Percentiles rank a stretch among this genome's conserved stretches.
These are phyloP conservation scores for Mola mola DNA, from an alignment of 2,113 vertebrate species.

Conservation along the genomic window DNA sequence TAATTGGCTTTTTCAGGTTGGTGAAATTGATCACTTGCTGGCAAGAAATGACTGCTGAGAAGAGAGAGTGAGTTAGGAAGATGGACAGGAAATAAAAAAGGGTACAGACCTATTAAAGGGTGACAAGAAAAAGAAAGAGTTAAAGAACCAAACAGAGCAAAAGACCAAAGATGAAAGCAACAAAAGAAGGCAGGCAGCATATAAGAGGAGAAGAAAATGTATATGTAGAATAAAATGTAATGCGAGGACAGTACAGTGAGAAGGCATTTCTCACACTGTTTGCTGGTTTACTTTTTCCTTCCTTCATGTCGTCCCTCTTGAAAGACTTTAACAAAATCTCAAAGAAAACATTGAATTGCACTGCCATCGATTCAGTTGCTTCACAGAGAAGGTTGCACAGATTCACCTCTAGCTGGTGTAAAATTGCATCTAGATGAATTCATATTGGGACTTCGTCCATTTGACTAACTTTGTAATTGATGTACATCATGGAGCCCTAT, in stretches of 20 bases:
- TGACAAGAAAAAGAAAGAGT: background rate
- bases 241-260: background rate
- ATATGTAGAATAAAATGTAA: background rate
- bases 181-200: background rate
- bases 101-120: slow-evolving; percentile 4
- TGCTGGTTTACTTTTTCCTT: too few relatives aligned
- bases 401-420: slow-evolving; percentile 49
- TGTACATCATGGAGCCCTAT: slow-evolving; percentile 1
- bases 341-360: too few relatives aligned
- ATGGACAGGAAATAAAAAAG: slow-evolving; percentile 2
- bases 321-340: too few relatives aligned
- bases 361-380: slow-evolving; percentile 11
- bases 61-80: slow-evolving; percentile 24
- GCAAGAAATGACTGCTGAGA: slow-evolving; percentile 58
- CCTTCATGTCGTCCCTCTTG: too few relatives aligned
- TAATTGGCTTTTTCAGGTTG: slow-evolving; percentile 73
- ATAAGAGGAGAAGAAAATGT: background rate
- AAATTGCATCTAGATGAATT: slow-evolving; percentile 29
- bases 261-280: too few relatives aligned
- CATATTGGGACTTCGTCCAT: slow-evolving; percentile 25
- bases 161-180: background rate
- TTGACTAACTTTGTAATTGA: slow-evolving; percentile 39
- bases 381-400: slow-evolving; percentile 5
- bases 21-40: slow-evolving; percentile 67
- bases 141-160: background rate